phyloP scores from a whole-genome alignment of 2,888 invertebrate species.

The Drepanosiphum platanoidis region DNA sequence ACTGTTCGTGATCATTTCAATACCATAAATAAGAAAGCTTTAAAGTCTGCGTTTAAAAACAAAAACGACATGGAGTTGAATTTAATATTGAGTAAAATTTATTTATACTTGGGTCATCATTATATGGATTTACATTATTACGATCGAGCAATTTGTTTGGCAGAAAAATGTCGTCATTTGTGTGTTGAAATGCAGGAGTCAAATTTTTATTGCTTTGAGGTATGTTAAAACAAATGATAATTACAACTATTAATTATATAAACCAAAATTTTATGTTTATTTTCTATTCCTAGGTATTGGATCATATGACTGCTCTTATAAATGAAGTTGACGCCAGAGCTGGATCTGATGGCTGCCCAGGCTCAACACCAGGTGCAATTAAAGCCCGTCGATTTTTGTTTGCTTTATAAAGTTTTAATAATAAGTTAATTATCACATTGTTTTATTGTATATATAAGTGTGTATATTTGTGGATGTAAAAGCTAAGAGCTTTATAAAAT shows the following conservation, averaged over 20 bases:
- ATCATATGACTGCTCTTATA: slow-evolving; percentile 26
- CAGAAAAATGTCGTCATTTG: slow-evolving; percentile 53
- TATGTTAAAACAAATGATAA: neutral
- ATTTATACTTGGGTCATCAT: slow-evolving; percentile 55
- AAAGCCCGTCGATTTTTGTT: slow-evolving; percentile 57
- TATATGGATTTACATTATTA: slow-evolving; percentile 53
- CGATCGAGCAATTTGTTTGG: slow-evolving; percentile 27
- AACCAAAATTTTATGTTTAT: neutral
- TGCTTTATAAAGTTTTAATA: slow-evolving; percentile 16
- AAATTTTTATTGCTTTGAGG: neutral
- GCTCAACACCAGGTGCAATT: slow-evolving; percentile 16
- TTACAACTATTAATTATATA: neutral
- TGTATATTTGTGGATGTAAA: neutral
- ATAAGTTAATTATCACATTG: neutral
- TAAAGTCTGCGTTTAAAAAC: slow-evolving; percentile 29
- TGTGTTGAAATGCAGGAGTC: neutral
- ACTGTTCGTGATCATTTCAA: slow-evolving; percentile 18
- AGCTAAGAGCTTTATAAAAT: neutral
- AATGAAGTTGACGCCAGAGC: slow-evolving; percentile 16
- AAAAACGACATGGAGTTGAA: slow-evolving; percentile 11
- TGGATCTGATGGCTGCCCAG: slow-evolving; percentile 7
- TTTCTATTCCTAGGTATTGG: slow-evolving; percentile 11
- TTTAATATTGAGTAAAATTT: slow-evolving; percentile 46
- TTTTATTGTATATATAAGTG: neutral
- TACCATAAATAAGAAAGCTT: slow-evolving; percentile 21